These are phyloP conservation scores for Platichthys stellatus DNA, from an alignment of 2,113 vertebrate genomes.

Conservation along the genomic window DNA sequence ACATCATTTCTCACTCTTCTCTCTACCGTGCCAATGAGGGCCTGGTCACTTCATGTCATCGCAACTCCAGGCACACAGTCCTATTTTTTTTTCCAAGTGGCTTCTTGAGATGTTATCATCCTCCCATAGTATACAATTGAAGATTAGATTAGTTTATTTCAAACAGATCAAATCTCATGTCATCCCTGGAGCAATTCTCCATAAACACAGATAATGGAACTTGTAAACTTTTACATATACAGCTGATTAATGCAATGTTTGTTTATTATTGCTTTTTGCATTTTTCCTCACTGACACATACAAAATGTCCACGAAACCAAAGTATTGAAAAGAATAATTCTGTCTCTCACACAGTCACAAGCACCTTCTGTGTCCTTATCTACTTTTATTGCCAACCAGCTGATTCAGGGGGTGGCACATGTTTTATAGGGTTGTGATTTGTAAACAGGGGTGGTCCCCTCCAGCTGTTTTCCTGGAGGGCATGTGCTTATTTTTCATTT, in stretches of 20 bases:
- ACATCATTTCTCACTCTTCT: not conserved
- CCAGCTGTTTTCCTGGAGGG: not conserved
- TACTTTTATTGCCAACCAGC: not conserved
- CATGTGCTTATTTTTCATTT: not conserved
- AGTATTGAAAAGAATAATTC: not conserved
- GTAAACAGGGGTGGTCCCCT: not conserved
- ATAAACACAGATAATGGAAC: slow-evolving; percentile 65
- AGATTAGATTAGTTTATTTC: slow-evolving; percentile 75
- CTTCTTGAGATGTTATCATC: slow-evolving; percentile 65
- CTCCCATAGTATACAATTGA: slow-evolving; percentile 53
- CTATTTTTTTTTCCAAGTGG: slow-evolving; percentile 40
- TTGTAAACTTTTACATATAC: slow-evolving; percentile 55
- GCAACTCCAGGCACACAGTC: slow-evolving; percentile 61
- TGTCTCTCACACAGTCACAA: slow-evolving; percentile 1
- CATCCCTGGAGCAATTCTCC: slow-evolving; percentile 60
- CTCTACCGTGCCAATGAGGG: not conserved
- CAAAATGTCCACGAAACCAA: slow-evolving; percentile 27
- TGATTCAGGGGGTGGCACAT: not conserved
- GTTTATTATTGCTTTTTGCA: not conserved
- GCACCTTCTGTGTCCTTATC: not conserved
- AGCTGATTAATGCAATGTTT: slow-evolving; percentile 46
- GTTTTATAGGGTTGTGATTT: not conserved
- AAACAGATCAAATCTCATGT: slow-evolving; percentile 70
- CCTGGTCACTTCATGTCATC: slow-evolving; percentile 38
- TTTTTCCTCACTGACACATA: slow-evolving; percentile 21